These are phyloP conservation scores for Raja brachyura DNA, from an alignment of 2,113 vertebrate species.

Conservation along the genomic window DNA sequence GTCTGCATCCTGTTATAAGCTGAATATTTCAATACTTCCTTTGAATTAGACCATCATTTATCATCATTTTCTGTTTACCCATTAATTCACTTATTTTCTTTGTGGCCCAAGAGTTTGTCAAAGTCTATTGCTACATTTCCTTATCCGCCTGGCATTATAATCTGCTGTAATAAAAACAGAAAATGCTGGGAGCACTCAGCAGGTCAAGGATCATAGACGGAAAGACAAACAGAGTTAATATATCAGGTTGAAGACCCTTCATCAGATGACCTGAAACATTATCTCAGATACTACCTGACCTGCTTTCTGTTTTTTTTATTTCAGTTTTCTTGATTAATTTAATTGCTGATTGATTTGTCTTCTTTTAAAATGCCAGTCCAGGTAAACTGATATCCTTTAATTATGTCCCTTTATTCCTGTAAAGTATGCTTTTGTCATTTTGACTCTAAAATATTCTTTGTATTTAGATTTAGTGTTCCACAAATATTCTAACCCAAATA, in stretches of 20 bases:
- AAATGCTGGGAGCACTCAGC: no score
- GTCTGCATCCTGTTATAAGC: no score
- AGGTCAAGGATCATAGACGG: no score
- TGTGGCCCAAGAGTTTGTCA: background rate
- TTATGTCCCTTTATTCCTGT: background rate
- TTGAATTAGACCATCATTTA: background rate
- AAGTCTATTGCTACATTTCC: background rate
- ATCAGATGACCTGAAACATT: no score
- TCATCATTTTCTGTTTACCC: background rate
- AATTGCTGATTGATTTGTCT: background rate
- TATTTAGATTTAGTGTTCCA: background rate
- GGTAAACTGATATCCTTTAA: background rate
- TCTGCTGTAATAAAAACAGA: no score
- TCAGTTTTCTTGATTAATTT: background rate
- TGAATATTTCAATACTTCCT: background rate
- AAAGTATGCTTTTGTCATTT: background rate
- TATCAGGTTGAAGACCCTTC: no score
- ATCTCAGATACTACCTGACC: no score
- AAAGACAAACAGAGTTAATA: no score
- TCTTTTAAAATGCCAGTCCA: background rate
- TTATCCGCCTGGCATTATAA: background rate
- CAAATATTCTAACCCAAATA: background rate
- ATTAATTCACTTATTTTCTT: slow-evolving; percentile 10
- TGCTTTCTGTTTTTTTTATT: no score
- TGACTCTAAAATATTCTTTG: no score